Evolutionary conservation across 1,140 invertebrate genomes (phyloP).

Genomic region (Drepana arcuata): DNA sequence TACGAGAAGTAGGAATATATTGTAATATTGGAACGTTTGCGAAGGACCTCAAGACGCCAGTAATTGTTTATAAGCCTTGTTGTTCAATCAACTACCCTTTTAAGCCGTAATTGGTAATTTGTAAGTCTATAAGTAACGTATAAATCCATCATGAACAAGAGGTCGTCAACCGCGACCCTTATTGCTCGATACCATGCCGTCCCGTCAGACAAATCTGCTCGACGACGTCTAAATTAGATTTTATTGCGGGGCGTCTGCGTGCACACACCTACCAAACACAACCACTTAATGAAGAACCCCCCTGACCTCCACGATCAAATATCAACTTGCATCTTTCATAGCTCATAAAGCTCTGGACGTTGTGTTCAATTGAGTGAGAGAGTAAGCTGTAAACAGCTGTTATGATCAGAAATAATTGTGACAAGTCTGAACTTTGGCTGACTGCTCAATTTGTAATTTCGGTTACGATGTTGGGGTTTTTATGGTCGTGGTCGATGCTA

Average conservation of each 20-base stretch:
- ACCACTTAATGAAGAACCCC: slow-evolving; percentile 17
- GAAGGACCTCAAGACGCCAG: no score
- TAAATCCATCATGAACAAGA: no score
- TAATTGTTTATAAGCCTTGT: no score
- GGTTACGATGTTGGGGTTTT: neutral
- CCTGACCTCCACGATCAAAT: neutral
- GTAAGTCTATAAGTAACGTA: no score
- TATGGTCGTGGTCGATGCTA: no score
- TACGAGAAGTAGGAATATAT: no score
- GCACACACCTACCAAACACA: slow-evolving; percentile 28
- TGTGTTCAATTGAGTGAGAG: slow-evolving; percentile 43
- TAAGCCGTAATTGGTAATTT: no score
- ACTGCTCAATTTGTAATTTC: slow-evolving; percentile 20
- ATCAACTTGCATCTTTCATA: slow-evolving; percentile 1
- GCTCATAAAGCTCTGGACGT: slow-evolving; percentile 26
- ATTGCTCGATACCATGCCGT: slow-evolving; percentile 29
- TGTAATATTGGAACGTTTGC: no score
- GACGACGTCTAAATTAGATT: slow-evolving; percentile 68
- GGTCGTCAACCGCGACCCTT: slow-evolving; percentile 58
- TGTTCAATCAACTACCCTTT: no score
- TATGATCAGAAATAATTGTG: slow-evolving; percentile 45
- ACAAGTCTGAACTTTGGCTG: slow-evolving; percentile 31
- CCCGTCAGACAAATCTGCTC: slow-evolving; percentile 53
- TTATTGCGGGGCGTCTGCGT: slow-evolving; percentile 62
- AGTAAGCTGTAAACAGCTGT: slow-evolving; percentile 38